Evolutionary conservation across 2,888 invertebrate species (phyloP), one percentile per base, ranked within the genome.

Genomic region (Limulus polyphemus): DNA sequence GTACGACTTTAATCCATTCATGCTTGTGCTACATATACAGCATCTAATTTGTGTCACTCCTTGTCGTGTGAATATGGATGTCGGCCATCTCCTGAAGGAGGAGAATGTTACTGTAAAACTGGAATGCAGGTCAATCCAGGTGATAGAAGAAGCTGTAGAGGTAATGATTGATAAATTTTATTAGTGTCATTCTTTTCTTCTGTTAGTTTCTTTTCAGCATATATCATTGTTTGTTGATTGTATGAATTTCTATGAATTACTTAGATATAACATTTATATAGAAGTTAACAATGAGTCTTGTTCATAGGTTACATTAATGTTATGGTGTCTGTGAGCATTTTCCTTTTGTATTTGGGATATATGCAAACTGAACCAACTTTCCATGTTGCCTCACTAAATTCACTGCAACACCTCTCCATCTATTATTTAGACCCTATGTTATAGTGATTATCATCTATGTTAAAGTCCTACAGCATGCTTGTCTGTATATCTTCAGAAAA

Each of bases 21-120:
- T 52, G 55, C 16, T 10, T 49, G 17, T 56, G 17, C 16, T 57
- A 16, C 58, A 58, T 63, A 13, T 58, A 10, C 69, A 79, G 93
- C 92, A 4, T 86, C 82, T 64, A 80, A 83, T 58, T 84, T 87
- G 54, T 98, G 98, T 74, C 85, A 86, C 0, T 83, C 85, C 3
- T 78, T 97, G 63, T 86, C 86, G 67, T 98, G 98, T 77, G 88
- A 90, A 74, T 86, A 91, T 79, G 88, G 86, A 73, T 98, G 98
- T 77, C 88, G 88, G 70, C 86, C 91, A 50, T 94, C 94, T 0
- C 83, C 91, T 10, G 83, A 83, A 10, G 95, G 95, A 57, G 95
- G 95, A 51, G 82, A 84, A 58, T 99, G 98, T 77, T 86, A 85
- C 64, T 99, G 98, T 78, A 85, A 86, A 0, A 82, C 84, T 46